phyloP scores from a whole-genome alignment of 2,888 invertebrate species.

The Sicus ferrugineus region DNA sequence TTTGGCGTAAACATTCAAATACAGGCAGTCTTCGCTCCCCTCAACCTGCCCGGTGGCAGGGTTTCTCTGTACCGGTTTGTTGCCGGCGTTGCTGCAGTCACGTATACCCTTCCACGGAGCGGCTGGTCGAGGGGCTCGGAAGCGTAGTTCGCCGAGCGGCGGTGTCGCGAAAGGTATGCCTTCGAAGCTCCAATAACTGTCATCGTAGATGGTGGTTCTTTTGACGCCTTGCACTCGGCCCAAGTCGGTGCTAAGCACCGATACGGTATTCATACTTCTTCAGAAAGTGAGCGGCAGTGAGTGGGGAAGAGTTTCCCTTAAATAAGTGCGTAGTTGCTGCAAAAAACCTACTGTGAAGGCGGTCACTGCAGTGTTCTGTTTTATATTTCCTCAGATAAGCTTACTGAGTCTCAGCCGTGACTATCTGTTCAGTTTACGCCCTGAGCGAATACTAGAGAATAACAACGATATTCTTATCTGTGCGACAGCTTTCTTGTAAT shows the following conservation, averaged over 20 bases:
- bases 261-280: slow-evolving; percentile 24
- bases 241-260: slow-evolving; percentile 49
- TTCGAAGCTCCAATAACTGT: slow-evolving; percentile 50
- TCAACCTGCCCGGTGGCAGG: slow-evolving; percentile 44
- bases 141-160: slow-evolving; percentile 50
- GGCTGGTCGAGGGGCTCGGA: slow-evolving; percentile 56
- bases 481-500: too few species aligned
- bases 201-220: slow-evolving; percentile 49
- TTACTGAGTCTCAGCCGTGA: too few species aligned
- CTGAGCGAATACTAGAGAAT: too few species aligned
- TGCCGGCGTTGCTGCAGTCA: slow-evolving; percentile 45
- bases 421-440: too few species aligned
- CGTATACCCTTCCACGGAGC: slow-evolving; percentile 60
- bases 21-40: slow-evolving; percentile 56
- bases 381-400: too few species aligned
- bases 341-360: neutral
- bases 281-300: too few species aligned
- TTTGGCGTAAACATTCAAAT: slow-evolving; percentile 52
- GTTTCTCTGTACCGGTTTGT: slow-evolving; percentile 48
- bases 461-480: too few species aligned
- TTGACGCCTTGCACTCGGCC: slow-evolving; percentile 52
- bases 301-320: too few species aligned
- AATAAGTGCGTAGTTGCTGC: too few species aligned
- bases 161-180: slow-evolving; percentile 55
- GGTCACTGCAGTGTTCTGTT: too few species aligned